Conservation (phyloP, 2,888 invertebrate genomes). For the Orthosia gothica region DNA sequence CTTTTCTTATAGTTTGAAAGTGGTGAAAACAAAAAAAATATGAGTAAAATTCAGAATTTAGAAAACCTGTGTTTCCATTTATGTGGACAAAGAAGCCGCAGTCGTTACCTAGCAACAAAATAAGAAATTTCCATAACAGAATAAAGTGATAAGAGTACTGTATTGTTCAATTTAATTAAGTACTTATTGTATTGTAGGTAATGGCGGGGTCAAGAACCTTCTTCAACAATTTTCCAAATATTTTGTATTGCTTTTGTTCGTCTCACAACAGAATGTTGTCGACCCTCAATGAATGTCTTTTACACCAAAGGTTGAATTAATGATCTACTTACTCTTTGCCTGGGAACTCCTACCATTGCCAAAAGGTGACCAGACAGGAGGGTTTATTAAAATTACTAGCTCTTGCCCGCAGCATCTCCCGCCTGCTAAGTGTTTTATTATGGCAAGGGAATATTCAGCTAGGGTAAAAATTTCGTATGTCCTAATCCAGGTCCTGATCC, state of each 20-base stretch:
- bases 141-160: neutral
- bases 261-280: neutral
- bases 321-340: neutral
- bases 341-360: neutral
- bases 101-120: neutral
- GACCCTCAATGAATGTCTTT: conserved; percentile 3
- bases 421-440: too few species aligned
- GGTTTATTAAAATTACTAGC: neutral
- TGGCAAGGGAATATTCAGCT: too few species aligned
- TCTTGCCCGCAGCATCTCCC: too few species aligned
- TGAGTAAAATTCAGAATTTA: neutral
- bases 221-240: neutral
- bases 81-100: neutral
- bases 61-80: neutral
- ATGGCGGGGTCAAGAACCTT: neutral
- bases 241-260: conserved; percentile 18
- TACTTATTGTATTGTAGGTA: conserved; percentile 11
- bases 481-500: too few species aligned
- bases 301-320: neutral
- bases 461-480: too few species aligned
- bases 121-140: neutral
- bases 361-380: neutral
- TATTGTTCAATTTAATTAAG: conserved; percentile 12
- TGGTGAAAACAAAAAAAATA: neutral
- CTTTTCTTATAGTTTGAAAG: neutral